These are phyloP conservation scores for Triplophysa siluroides DNA, from an alignment of 2,113 vertebrate species.

Conservation along the genomic window DNA sequence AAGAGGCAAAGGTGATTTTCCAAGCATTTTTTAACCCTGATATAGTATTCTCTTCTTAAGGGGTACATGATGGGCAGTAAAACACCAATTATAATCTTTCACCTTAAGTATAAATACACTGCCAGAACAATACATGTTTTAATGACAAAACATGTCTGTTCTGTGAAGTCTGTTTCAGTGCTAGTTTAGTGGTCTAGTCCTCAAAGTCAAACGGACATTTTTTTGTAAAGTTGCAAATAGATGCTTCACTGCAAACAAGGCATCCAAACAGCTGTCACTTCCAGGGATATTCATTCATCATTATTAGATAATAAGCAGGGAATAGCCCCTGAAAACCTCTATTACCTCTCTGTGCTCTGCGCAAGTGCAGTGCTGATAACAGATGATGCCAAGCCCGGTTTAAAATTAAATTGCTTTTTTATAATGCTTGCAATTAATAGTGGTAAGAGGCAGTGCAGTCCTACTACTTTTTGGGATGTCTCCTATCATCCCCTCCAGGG, in stretches of 20 bases:
- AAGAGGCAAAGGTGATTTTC: too few species aligned
- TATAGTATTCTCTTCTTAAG: too few species aligned
- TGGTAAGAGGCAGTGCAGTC: slow-evolving; percentile 59
- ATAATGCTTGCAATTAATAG: slow-evolving; percentile 68
- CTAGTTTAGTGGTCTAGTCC: slow-evolving; percentile 22
- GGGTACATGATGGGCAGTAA: not conserved
- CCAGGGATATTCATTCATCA: slow-evolving; percentile 74
- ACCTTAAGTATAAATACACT: not conserved
- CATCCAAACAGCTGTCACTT: slow-evolving; percentile 77
- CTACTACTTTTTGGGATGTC: slow-evolving; percentile 62
- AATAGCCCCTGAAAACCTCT: slow-evolving; percentile 71
- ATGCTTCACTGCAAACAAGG: slow-evolving; percentile 57
- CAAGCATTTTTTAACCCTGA: too few species aligned
- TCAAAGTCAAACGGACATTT: slow-evolving; percentile 60
- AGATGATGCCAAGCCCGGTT: slow-evolving; percentile 64
- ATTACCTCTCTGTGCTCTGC: slow-evolving; percentile 69
- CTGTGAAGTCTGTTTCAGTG: not conserved
- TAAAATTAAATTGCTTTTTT: slow-evolving; percentile 70
- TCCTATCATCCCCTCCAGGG: slow-evolving; percentile 65
- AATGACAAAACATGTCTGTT: slow-evolving; percentile 1
- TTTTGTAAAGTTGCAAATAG: slow-evolving; percentile 63
- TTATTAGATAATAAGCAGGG: slow-evolving; percentile 77
- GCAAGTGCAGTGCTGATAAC: slow-evolving; percentile 71
- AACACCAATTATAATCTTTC: not conserved
- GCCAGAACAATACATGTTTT: not conserved